Conservation (phyloP, 1,140 invertebrate species). For the Chlorops oryzae region DNA sequence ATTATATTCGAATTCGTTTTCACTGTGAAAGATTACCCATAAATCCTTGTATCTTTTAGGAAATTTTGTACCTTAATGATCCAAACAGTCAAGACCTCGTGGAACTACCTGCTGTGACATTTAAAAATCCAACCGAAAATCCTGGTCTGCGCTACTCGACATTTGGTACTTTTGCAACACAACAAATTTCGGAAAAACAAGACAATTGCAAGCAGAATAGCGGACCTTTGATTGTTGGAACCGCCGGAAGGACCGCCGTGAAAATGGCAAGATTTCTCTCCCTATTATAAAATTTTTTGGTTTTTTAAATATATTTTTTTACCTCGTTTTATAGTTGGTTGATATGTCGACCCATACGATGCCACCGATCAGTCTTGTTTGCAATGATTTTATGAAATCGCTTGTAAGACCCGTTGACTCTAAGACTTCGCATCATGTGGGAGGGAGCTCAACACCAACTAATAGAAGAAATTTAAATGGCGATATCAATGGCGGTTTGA, state of each 20-base stretch:
- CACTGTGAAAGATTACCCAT: no score
- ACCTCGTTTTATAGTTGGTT: slow-evolving; percentile 48
- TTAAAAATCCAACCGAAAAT: slow-evolving; percentile 18
- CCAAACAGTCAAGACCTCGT: slow-evolving; percentile 29
- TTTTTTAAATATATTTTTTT: slow-evolving; percentile 15
- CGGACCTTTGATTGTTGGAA: slow-evolving; percentile 32
- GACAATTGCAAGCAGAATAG: slow-evolving; percentile 7
- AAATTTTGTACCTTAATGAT: slow-evolving; percentile 31
- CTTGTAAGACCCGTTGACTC: slow-evolving; percentile 35
- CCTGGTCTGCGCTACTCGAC: slow-evolving; percentile 23
- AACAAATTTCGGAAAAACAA: slow-evolving; percentile 12
- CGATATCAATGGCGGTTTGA: background rate
- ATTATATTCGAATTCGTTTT: no score
- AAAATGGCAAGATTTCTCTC: slow-evolving; percentile 34
- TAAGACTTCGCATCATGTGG: no score
- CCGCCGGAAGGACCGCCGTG: slow-evolving; percentile 27
- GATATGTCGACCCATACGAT: slow-evolving; percentile 51
- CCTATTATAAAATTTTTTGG: background rate
- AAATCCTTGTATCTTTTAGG: slow-evolving; percentile 13
- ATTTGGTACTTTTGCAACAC: slow-evolving; percentile 32
- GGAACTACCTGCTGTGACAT: slow-evolving; percentile 30
- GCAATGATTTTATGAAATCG: slow-evolving; percentile 50
- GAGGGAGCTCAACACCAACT: background rate
- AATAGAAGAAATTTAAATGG: background rate
- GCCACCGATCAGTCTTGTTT: slow-evolving; percentile 51